phyloP scores from a whole-genome alignment of 2,113 vertebrate species.

The Procavia capensis region DNA sequence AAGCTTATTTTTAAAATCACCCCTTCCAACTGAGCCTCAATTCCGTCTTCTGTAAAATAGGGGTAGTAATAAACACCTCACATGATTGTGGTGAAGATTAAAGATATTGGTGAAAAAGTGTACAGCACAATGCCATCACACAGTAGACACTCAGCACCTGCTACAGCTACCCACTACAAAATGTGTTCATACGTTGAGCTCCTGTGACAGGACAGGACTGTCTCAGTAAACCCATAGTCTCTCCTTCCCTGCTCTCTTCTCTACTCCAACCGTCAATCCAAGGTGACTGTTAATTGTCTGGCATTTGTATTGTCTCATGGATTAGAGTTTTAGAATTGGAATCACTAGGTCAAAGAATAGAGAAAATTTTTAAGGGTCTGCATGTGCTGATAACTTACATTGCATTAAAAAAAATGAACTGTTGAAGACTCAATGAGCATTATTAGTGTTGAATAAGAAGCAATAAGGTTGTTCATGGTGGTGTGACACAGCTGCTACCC shows the following conservation, averaged over 20 bases:
- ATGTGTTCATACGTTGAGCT: neutral
- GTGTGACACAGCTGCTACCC: too few relatives aligned
- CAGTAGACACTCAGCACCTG: neutral
- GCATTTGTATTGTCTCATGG: neutral
- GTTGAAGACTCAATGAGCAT: neutral
- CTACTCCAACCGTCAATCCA: neutral
- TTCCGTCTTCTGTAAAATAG: neutral
- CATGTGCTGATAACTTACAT: neutral
- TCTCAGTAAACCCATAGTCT: neutral
- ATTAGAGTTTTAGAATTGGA: slow-evolving; percentile 37
- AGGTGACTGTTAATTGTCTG: neutral
- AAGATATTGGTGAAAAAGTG: neutral
- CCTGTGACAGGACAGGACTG: neutral
- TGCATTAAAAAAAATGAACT: neutral
- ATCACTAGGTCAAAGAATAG: neutral
- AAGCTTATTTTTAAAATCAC: neutral
- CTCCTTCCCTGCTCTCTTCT: neutral
- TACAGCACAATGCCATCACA: accelerated
- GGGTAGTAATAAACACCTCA: neutral
- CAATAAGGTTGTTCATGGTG: neutral
- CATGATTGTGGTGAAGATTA: too few relatives aligned
- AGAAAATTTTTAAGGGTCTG: neutral
- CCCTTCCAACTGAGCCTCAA: neutral
- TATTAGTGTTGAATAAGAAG: neutral
- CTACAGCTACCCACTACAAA: neutral